Evolutionary conservation across 2,888 invertebrate genomes (phyloP).

Genomic region (Nysson spinosus): DNA sequence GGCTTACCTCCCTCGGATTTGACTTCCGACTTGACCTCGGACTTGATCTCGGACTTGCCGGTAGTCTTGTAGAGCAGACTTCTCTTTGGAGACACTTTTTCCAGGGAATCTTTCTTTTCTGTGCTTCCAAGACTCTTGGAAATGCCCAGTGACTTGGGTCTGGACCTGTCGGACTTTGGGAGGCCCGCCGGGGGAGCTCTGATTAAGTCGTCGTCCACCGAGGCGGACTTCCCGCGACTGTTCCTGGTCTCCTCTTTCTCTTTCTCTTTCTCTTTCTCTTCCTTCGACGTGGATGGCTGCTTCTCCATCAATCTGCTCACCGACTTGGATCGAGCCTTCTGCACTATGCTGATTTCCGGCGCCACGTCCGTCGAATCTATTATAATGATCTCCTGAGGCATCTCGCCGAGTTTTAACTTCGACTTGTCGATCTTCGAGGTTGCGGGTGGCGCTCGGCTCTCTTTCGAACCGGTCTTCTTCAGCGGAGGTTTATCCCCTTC

Average conservation of each 20-base stretch:
- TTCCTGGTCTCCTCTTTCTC: too few relatives aligned
- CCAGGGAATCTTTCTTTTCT: constrained; percentile 70
- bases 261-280: constrained; percentile 72
- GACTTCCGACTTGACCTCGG: neutral
- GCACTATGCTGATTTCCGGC: constrained; percentile 74
- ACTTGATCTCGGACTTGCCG: constrained; percentile 8
- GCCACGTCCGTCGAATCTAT: constrained; percentile 74
- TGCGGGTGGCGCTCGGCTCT: constrained; percentile 66
- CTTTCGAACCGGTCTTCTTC: constrained; percentile 71
- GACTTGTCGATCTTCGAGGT: constrained; percentile 74
- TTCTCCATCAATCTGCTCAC: constrained; percentile 70
- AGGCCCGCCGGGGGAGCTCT: constrained; percentile 61
- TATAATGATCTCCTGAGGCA: constrained; percentile 76
- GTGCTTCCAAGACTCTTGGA: constrained; percentile 74
- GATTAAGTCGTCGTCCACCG: constrained; percentile 73
- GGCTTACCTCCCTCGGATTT: neutral
- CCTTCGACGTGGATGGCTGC: constrained; percentile 65
- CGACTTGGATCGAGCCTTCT: constrained; percentile 75
- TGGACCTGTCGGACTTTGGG: constrained; percentile 65
- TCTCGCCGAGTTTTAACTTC: constrained; percentile 73
- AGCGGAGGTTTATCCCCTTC: constrained; percentile 74
- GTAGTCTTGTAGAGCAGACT: too few relatives aligned
- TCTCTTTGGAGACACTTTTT: constrained; percentile 73
- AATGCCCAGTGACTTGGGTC: constrained; percentile 74
- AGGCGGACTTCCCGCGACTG: constrained; percentile 71